Evolutionary conservation across 2,113 vertebrate species (phyloP).

Genomic region (Pedetes capensis): DNA sequence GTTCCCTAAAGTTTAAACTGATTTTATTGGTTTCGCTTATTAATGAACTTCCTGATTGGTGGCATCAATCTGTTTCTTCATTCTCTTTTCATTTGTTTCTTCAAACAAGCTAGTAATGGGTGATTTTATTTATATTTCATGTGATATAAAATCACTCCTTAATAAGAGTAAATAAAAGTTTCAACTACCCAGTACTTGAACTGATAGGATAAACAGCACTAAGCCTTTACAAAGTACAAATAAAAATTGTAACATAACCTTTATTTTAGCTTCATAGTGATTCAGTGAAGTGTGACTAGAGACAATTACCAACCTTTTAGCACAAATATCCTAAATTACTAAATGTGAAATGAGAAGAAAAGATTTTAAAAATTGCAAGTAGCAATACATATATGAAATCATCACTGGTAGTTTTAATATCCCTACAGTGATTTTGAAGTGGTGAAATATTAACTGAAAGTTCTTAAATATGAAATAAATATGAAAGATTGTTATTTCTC

Average conservation of each 20-base stretch:
- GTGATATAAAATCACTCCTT: not conserved
- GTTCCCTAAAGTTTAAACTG: not conserved
- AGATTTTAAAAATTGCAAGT: not conserved
- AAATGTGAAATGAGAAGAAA: not conserved
- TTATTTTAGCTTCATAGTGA: conserved; percentile 22
- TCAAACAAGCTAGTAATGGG: not conserved
- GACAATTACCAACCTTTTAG: not conserved
- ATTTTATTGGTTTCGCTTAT: not conserved
- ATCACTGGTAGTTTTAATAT: not conserved
- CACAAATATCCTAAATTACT: not conserved
- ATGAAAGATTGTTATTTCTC: not conserved
- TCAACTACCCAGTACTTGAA: not conserved
- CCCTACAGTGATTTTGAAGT: not conserved
- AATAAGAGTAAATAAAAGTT: conserved; percentile 29
- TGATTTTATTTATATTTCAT: conserved; percentile 16
- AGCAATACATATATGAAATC: not conserved
- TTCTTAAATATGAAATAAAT: conserved; percentile 20
- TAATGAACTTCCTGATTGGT: not conserved
- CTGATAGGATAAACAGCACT: conserved; percentile 7
- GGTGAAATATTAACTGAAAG: not conserved
- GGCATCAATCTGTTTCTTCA: not conserved
- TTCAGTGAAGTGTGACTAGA: not conserved
- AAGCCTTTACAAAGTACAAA: conserved; percentile 21
- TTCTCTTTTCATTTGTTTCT: not conserved
- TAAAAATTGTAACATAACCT: not conserved